phyloP scores from a whole-genome alignment of 2,888 invertebrate species.

The Macaria liturata region DNA sequence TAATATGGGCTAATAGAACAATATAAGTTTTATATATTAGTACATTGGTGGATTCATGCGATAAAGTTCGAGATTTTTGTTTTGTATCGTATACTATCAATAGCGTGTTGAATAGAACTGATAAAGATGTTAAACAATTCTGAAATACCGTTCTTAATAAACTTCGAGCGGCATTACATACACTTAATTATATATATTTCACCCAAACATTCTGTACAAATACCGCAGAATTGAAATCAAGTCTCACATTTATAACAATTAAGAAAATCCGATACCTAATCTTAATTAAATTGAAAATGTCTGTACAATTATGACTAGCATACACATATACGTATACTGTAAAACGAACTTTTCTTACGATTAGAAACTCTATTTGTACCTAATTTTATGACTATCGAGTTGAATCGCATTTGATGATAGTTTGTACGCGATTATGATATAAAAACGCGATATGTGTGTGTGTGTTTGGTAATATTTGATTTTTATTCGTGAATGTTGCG shows the following conservation, averaged over 20 bases:
- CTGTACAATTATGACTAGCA: slow-evolving; percentile 79
- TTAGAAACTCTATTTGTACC: slow-evolving; percentile 69
- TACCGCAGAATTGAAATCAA: slow-evolving; percentile 10
- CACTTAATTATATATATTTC: not conserved
- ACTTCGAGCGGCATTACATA: not conserved
- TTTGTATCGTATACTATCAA: no score
- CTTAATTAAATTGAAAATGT: slow-evolving; percentile 59
- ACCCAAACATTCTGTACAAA: no score
- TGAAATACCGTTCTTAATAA: not conserved
- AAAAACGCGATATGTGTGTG: slow-evolving; percentile 5
- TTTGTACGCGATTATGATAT: slow-evolving; percentile 11
- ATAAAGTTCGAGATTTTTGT: no score
- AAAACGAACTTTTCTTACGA: slow-evolving; percentile 59
- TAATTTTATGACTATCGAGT: slow-evolving; percentile 38
- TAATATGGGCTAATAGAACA: not conserved
- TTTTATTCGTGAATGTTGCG: slow-evolving; percentile 20
- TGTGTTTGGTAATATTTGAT: not conserved
- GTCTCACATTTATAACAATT: slow-evolving; percentile 52
- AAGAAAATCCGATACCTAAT: slow-evolving; percentile 62
- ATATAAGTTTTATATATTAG: no score
- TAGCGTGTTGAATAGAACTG: no score
- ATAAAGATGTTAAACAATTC: no score
- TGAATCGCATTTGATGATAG: slow-evolving; percentile 14
- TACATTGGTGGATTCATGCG: no score
- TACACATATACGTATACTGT: slow-evolving; percentile 65